phyloP scores from a whole-genome alignment of 2,888 invertebrate species.

The Osmoderma eremita region DNA sequence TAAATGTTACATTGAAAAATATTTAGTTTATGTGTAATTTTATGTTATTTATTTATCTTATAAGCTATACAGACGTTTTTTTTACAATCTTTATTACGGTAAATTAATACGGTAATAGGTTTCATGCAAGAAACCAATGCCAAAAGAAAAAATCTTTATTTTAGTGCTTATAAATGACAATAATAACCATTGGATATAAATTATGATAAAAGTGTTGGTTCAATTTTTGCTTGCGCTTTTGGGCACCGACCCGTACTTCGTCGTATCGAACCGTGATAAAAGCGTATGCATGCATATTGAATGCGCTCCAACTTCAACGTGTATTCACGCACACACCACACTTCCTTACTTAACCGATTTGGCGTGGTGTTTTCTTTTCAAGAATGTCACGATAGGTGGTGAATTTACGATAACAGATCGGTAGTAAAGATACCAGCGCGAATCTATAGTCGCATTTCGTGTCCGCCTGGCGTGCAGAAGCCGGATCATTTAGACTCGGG shows the following conservation, averaged over 20 bases:
- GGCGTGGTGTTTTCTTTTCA: slow-evolving; percentile 38
- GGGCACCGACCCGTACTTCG: background rate
- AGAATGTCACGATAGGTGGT: slow-evolving; percentile 49
- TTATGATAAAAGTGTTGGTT: slow-evolving; percentile 1
- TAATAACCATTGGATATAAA: no score
- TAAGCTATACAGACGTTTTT: no score
- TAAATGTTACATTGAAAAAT: no score
- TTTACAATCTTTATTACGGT: no score
- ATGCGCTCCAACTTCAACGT: background rate
- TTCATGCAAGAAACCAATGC: no score
- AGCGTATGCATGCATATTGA: slow-evolving; percentile 22
- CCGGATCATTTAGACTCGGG: slow-evolving; percentile 46
- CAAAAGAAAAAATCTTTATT: no score
- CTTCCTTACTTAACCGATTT: slow-evolving; percentile 30
- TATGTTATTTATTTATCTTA: no score
- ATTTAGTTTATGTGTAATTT: no score
- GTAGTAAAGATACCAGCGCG: slow-evolving; percentile 50
- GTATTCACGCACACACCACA: slow-evolving; percentile 29
- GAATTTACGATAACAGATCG: slow-evolving; percentile 52
- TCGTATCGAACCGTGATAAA: slow-evolving; percentile 1
- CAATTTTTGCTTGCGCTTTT: slow-evolving; percentile 5
- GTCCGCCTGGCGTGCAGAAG: slow-evolving; percentile 48
- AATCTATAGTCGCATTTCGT: slow-evolving; percentile 47
- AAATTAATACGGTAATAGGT: no score
- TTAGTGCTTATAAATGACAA: no score